Evolutionary conservation across 2,888 invertebrate species (phyloP), one percentile per base, ranked within the genome.

Genomic region (Thecocarcelia acutangulata): DNA sequence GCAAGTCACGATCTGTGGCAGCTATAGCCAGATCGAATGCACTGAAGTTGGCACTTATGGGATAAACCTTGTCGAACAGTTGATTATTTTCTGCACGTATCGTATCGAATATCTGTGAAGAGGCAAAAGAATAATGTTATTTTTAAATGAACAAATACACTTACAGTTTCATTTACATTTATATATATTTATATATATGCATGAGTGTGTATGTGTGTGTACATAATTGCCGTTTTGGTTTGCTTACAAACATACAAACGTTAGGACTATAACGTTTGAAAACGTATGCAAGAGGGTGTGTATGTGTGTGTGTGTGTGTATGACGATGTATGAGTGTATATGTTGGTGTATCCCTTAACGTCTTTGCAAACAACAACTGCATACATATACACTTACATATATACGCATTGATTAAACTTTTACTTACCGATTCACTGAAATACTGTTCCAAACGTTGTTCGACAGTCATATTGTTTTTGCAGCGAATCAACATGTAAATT

Each of bases 11-110:
- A 84, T 92, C 92, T 48, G 88, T 83, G 37, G 87, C 82, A 37
- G 89, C 85, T 72, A 93, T 87, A 83, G 91, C 92, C 80, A 94
- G 89, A 69, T 92, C 92, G 61, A 91, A 91, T 59, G 89, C 86
- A 56, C 88, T 88, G 48, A 91, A 91, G 88, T 93, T 92, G n/a
- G 93, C 93, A 77, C 86, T 87, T 56, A 95, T 91, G 3, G 93
- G 92, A 77, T 92, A 91, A 72, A 95, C 88, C 89, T 94, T 94
- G 24, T 90, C 85, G 68, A 93, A 88, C 46, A 88, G 85, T 15
- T 90, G 88, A 0, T 93, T 92, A 33, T 89, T 86, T 66, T 92
- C 90, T 2, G 87, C 86, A 61, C 92, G 92, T 70, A 94, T 85
- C 83, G 89, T 90, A 84, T 93, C 93, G 87, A 93, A 94, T 69